These are phyloP conservation scores for Eudorcas thomsonii DNA, from an alignment of 2,113 vertebrate species.

Conservation along the genomic window DNA sequence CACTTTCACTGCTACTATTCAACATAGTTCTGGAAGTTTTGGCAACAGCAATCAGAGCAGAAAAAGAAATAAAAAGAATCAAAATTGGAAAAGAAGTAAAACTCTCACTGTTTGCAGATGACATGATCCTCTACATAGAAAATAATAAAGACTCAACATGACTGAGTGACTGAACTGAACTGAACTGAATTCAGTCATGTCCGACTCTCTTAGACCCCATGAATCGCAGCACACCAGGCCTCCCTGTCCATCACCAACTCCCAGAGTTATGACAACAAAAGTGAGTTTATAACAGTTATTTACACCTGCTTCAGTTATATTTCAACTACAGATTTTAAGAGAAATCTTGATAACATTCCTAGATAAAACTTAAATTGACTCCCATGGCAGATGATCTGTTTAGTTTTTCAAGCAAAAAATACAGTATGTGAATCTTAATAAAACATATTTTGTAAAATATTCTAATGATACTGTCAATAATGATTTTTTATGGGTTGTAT, in stretches of 20 bases:
- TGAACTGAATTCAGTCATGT: not conserved
- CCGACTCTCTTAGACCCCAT: no score
- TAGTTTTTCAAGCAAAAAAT: constrained; percentile 46
- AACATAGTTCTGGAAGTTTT: no score
- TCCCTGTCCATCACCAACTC: no score
- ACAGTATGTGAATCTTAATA: constrained; percentile 39
- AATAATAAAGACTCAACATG: no score
- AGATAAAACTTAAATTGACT: not conserved
- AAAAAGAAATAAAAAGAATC: no score
- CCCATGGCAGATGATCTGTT: not conserved
- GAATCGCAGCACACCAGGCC: no score
- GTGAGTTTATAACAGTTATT: not conserved
- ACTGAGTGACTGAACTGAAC: not conserved
- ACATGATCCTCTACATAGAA: no score
- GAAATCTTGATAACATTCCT: not conserved
- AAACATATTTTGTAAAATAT: not conserved
- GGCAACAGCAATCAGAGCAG: no score
- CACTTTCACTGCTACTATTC: no score
- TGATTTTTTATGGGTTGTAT: constrained; percentile 61
- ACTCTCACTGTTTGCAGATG: no score
- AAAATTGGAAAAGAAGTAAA: no score
- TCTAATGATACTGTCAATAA: constrained; percentile 31
- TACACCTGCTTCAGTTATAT: not conserved
- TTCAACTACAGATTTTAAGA: not conserved
- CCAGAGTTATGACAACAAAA: not conserved